Conservation (phyloP, 2,888 invertebrate species). For the Quadroppia sp. region DNA sequence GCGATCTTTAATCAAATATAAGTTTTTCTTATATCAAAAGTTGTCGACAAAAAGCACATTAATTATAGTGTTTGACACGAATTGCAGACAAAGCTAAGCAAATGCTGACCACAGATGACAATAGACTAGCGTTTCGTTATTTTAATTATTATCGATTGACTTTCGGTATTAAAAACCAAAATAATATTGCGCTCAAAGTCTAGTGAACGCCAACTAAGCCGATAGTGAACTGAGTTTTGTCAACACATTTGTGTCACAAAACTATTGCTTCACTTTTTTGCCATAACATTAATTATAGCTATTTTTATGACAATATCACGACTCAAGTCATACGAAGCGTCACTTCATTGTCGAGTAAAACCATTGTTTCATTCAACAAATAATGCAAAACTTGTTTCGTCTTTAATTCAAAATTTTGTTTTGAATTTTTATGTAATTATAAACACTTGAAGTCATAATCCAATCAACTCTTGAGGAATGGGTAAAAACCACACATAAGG, state of each 20-base stretch:
- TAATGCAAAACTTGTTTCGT: background rate
- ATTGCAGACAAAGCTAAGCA: too few species aligned
- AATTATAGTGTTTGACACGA: background rate
- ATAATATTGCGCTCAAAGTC: background rate
- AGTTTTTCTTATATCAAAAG: background rate
- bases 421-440: background rate
- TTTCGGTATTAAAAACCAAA: background rate
- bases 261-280: background rate
- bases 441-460: background rate
- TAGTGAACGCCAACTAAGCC: background rate
- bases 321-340: background rate
- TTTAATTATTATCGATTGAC: constrained; percentile 15
- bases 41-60: background rate
- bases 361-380: background rate
- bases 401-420: background rate
- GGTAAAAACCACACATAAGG: background rate
- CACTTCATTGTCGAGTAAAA: background rate
- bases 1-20: background rate
- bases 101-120: background rate
- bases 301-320: constrained; percentile 21
- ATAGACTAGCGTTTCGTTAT: background rate
- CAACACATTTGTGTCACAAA: background rate
- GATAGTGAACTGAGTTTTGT: background rate
- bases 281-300: constrained; percentile 11
- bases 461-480: background rate